Conservation (phyloP, 2,888 invertebrate genomes). For the Ornithoptera priamus region DNA sequence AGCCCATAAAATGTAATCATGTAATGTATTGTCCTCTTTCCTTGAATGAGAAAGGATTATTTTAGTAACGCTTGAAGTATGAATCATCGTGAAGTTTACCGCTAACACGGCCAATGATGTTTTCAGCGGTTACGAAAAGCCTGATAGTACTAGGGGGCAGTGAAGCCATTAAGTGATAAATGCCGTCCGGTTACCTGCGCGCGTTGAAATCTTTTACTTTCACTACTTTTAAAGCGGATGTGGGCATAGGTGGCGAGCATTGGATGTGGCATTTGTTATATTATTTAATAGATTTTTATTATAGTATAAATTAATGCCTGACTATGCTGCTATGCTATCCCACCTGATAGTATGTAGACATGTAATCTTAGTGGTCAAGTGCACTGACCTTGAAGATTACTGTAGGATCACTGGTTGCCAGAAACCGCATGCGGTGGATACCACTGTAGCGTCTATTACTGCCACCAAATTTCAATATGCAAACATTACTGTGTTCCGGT, state of each 20-base stretch:
- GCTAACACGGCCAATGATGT: not conserved
- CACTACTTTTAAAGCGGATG: conserved; percentile 22
- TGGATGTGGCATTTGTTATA: conserved; percentile 12
- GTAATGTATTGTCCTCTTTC: too few relatives aligned
- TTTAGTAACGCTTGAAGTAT: too few relatives aligned
- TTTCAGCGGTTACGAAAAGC: conserved; percentile 10
- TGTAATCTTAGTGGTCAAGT: not conserved
- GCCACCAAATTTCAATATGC: too few relatives aligned
- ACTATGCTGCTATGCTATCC: too few relatives aligned
- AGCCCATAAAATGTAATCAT: too few relatives aligned
- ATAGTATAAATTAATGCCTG: not conserved
- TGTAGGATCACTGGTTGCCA: not conserved
- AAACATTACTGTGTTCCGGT: too few relatives aligned
- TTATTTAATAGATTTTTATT: not conserved
- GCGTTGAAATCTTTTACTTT: conserved; percentile 32
- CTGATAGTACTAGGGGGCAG: conserved; percentile 5
- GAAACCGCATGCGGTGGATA: not conserved
- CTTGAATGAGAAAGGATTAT: too few relatives aligned
- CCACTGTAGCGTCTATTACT: too few relatives aligned
- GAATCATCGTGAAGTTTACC: too few relatives aligned
- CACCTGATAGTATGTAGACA: not conserved
- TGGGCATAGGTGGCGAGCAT: not conserved
- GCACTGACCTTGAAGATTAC: not conserved
- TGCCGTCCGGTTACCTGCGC: conserved; percentile 19
- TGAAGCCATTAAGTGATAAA: conserved; percentile 16